Conservation (phyloP, 2,113 vertebrate species). For the Otocyon megalotis region DNA sequence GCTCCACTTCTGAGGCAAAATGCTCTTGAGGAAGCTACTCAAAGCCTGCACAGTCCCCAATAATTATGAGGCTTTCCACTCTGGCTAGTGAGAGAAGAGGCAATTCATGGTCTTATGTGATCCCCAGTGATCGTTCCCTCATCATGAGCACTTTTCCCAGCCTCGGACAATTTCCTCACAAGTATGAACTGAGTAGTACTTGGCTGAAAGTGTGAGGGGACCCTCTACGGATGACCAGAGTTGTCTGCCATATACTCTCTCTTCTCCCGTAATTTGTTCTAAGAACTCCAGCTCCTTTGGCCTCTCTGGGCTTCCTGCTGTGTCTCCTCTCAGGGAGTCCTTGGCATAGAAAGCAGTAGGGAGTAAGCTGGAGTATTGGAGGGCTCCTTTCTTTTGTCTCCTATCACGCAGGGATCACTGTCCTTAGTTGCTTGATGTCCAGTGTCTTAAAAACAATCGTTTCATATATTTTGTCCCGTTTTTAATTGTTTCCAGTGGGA, state of each 20-base stretch:
- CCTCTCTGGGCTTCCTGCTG: background rate
- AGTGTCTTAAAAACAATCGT: background rate
- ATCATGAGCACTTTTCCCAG: background rate
- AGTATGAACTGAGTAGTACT: background rate
- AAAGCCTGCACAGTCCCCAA: background rate
- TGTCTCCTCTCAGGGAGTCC: background rate
- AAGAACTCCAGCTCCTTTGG: background rate
- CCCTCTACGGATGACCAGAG: background rate
- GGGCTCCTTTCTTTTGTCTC: background rate
- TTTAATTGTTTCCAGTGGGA: background rate
- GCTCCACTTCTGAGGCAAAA: slow-evolving; percentile 16
- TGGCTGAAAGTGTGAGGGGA: background rate
- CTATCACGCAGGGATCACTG: background rate
- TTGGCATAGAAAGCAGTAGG: background rate
- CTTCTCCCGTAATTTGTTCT: background rate
- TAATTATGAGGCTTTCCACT: background rate
- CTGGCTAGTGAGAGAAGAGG: background rate
- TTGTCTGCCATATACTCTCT: background rate
- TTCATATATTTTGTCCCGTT: background rate
- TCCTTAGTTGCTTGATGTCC: background rate
- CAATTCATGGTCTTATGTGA: background rate
- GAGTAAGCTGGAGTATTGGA: background rate
- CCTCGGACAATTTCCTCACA: background rate
- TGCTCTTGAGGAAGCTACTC: background rate
- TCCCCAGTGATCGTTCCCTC: background rate